A percentile compares a stretch with the other conserved stretches of the same genome.
Evolutionary conservation across 1,140 invertebrate genomes (phyloP).

Genomic region (Caenorhabditis briggsae): DNA sequence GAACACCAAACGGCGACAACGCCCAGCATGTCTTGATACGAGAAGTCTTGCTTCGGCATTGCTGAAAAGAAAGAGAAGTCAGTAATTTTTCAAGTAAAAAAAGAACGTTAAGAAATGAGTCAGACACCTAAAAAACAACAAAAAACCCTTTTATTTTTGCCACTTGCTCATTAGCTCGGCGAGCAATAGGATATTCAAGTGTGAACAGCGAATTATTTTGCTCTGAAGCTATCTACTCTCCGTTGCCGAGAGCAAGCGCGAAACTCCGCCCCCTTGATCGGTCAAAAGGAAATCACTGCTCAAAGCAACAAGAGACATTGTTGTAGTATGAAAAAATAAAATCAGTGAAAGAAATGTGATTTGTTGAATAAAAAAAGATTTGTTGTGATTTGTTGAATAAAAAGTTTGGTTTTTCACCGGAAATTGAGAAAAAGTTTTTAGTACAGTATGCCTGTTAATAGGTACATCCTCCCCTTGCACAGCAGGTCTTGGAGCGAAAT

Average conservation of each 20-base stretch:
- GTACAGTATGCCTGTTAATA: too few relatives aligned
- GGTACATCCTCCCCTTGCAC: too few relatives aligned
- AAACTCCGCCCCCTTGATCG: conserved; percentile 10
- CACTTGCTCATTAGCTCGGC: neutral
- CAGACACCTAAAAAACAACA: too few relatives aligned
- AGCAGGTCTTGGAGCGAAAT: too few relatives aligned
- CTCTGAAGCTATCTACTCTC: neutral
- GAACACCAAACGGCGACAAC: conserved; percentile 9
- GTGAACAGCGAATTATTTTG: neutral
- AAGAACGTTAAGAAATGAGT: too few relatives aligned
- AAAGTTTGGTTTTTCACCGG: neutral
- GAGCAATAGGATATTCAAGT: neutral
- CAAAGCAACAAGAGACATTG: neutral
- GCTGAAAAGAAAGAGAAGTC: neutral
- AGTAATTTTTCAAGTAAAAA: too few relatives aligned
- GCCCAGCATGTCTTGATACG: neutral
- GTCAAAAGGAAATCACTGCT: conserved; percentile 3
- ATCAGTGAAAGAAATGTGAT: neutral
- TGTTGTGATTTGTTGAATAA: neutral
- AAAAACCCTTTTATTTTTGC: too few relatives aligned
- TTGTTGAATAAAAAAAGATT: too few relatives aligned
- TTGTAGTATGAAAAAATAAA: neutral
- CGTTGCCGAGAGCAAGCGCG: neutral
- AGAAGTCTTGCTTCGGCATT: conserved; percentile 26
- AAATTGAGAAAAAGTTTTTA: too few relatives aligned